These are phyloP conservation scores for Galerucella nymphaeae DNA, from an alignment of 2,888 invertebrate genomes.

Conservation along the genomic window DNA sequence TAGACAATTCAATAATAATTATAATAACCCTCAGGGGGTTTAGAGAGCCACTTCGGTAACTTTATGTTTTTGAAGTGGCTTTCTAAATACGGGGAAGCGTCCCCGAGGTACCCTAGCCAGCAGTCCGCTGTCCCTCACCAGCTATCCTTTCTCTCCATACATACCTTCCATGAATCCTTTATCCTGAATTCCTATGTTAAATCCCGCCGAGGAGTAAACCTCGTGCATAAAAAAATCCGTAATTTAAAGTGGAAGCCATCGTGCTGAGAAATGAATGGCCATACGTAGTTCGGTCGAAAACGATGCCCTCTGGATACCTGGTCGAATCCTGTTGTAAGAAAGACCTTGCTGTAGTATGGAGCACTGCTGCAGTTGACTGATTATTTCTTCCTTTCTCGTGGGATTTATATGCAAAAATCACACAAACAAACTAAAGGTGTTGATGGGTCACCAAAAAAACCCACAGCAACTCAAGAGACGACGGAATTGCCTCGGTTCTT, in stretches of 20 bases:
- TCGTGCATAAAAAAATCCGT: conserved; percentile 3
- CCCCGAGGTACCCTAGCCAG: not conserved
- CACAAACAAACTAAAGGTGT: not conserved
- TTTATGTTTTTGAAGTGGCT: not conserved
- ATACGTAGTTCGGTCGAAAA: not conserved
- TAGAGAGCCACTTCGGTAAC: no score
- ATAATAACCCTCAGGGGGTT: no score
- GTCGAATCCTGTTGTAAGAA: not conserved
- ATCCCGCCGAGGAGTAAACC: conserved; percentile 5
- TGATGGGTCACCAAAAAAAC: not conserved
- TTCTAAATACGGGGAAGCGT: not conserved
- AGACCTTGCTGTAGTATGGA: conserved; percentile 2
- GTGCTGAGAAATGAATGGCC: conserved; percentile 5
- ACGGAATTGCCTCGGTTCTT: not conserved
- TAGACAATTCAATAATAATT: no score
- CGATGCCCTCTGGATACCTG: not conserved
- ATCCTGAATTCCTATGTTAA: not conserved
- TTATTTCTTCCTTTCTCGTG: not conserved
- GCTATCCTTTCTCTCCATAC: not conserved
- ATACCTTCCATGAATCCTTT: not conserved
- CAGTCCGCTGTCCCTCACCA: no score
- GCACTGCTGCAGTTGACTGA: no score
- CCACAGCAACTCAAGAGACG: not conserved
- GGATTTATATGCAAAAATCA: not conserved
- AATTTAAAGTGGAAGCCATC: not conserved